Percentiles rank a stretch among this genome's conserved stretches.
These are phyloP conservation scores for Hypomecis punctinalis DNA, from an alignment of 2,888 invertebrate species.

Conservation along the genomic window DNA sequence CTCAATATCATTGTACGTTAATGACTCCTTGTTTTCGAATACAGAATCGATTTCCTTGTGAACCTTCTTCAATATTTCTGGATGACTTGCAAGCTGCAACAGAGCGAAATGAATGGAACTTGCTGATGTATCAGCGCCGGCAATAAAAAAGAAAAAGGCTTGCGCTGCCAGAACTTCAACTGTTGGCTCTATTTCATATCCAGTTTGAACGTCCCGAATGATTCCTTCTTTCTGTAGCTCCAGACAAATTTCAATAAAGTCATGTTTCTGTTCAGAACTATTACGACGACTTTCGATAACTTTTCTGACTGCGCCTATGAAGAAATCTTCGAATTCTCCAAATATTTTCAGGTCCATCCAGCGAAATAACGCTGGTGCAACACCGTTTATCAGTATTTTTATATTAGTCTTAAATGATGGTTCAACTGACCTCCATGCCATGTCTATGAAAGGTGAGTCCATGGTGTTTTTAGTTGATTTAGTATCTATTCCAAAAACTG, in stretches of 20 bases:
- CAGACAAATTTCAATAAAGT: slow-evolving; percentile 67
- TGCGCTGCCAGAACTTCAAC: slow-evolving; percentile 71
- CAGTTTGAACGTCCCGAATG: slow-evolving; percentile 58
- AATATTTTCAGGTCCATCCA: slow-evolving; percentile 59
- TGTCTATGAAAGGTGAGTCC: slow-evolving; percentile 66
- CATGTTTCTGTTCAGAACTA: slow-evolving; percentile 49
- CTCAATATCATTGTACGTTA: slow-evolving; percentile 62
- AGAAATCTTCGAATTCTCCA: slow-evolving; percentile 62
- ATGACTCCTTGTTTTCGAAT: slow-evolving; percentile 51
- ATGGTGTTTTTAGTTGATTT: slow-evolving; percentile 58
- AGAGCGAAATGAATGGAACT: slow-evolving; percentile 67
- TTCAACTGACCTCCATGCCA: slow-evolving; percentile 56
- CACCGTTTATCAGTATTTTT: slow-evolving; percentile 46
- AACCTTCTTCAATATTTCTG: slow-evolving; percentile 60
- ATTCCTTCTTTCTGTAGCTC: slow-evolving; percentile 63
- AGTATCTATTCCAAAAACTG: slow-evolving; percentile 75
- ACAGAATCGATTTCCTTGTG: slow-evolving; percentile 69
- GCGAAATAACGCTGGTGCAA: slow-evolving; percentile 54
- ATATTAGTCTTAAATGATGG: slow-evolving; percentile 49
- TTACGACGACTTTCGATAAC: slow-evolving; percentile 57
- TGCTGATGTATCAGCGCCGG: slow-evolving; percentile 75
- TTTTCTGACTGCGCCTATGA: slow-evolving; percentile 61
- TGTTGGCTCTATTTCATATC: slow-evolving; percentile 58
- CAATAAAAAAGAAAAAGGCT: slow-evolving; percentile 76
- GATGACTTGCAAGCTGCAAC: slow-evolving; percentile 66